Base-by-base conservation (phyloP, 2,888 invertebrate genomes). In the Alviniconcha strummeri region DNA sequence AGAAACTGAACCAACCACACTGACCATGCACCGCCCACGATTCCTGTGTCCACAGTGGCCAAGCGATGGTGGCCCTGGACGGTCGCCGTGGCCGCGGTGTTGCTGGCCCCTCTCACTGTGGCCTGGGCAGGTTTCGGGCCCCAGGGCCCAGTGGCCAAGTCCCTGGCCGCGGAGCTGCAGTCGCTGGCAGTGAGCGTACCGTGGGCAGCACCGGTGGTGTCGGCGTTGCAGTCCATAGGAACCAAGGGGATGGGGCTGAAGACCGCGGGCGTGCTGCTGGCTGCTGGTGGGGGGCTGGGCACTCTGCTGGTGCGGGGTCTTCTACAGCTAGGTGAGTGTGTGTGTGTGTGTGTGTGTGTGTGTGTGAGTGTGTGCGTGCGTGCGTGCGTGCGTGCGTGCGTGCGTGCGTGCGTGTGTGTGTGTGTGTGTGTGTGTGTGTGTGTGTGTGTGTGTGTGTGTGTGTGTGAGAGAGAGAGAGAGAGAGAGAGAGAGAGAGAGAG, bases 191-290 rank as follows among this genome's bases (percentile, higher is more conserved):
- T 56, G 7, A 19, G 78, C 4, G 3, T 64, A 0, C 78, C 78
- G 19, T 78, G 78, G 78, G 57, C 57, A 52, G 15, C 4, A 15
- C 19, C n/a, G 17, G 15, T 78, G 36, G 64, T 78, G 64, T 78
- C 78, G 11, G 78, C 78, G 57, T 52, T 78, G 11, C 78, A 78
- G 78, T 78, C 78, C 52, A 64, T 78, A 13, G 57, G 78, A 15
- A 78, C 78, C 64, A 78, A 78, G n/a, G 78, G 78, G 19, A 78
- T 78, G 60, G 78, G 78, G 15, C 78, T 78, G 78, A 78, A 78
- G 17, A 78, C 78, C 4, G 64, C 78, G 5, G 78, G 36, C 2
- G 78, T 64, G 2, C n/a, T 78, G 52, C 64, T 64, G 52, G 6
- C 9, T 7, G 52, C 15, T 36, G 78, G 78, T 5, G 60, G 60